These are phyloP conservation scores for Manis javanica DNA, from an alignment of 2,797 vertebrate species.

Conservation along the genomic window DNA sequence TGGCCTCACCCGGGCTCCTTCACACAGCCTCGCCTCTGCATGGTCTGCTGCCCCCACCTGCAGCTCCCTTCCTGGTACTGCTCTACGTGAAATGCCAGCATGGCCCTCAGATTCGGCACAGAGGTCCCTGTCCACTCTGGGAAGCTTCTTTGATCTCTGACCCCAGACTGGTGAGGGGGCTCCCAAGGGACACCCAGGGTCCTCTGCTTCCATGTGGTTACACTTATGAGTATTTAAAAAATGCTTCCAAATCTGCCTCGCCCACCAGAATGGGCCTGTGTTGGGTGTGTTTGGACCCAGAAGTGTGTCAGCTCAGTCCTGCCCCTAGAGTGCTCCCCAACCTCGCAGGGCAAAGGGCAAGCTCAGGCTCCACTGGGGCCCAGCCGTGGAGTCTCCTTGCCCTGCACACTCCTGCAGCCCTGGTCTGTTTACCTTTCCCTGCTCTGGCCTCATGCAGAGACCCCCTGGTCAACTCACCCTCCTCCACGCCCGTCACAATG, in stretches of 20 bases:
- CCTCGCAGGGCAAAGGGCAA: neutral
- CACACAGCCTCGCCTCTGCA: fast-evolving
- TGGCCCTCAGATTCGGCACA: fast-evolving
- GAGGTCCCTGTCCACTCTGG: too few species aligned
- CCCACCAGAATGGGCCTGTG: neutral
- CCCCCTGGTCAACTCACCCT: constrained; percentile 88
- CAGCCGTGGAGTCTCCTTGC: fast-evolving
- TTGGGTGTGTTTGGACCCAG: neutral
- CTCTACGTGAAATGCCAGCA: fast-evolving
- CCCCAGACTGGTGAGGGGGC: neutral
- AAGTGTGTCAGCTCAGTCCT: neutral
- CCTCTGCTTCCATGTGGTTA: neutral
- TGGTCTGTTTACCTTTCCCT: neutral
- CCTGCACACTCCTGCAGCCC: fast-evolving
- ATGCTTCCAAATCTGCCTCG: neutral
- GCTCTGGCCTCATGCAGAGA: fast-evolving
- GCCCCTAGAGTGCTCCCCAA: neutral
- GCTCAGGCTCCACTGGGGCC: neutral
- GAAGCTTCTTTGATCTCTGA: neutral
- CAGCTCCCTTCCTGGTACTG: fast-evolving
- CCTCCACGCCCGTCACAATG: constrained; percentile 96
- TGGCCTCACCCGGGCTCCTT: neutral
- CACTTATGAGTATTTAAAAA: neutral
- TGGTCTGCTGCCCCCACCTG: neutral
- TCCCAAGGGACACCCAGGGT: neutral